Base-by-base conservation (phyloP, 2,797 vertebrate species). In the Meriones psammophilus region DNA sequence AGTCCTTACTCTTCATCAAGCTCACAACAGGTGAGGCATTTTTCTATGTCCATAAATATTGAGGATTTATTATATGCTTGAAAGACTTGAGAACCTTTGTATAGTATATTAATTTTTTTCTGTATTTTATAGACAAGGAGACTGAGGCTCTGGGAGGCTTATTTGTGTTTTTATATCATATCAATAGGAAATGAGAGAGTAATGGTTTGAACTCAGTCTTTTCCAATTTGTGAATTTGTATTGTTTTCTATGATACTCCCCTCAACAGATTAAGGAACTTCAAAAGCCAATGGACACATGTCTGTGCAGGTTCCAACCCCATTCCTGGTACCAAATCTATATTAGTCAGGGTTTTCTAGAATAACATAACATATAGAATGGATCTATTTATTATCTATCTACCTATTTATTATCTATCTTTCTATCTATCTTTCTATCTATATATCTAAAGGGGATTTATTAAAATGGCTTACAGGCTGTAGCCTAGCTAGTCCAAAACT, bases 1-100 rank as follows among this genome's bases (percentile, higher is more conserved):
- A 50, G 78, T 56, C 20, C 60, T 94, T 89, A 76, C 12, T 46
- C 73, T 86, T 62, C 85, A 78, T 96, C 86, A 94, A 71, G 69
- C 33, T 86, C 56, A 68, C 64, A 92, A 74, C 69, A 3, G 24
- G 60, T 91, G 62, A 95, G 60, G 26, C 33, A 88, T 39, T 93
- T 95, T 97, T 92, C 71, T 92, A 78, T 83, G 39, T 56, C 89
- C 80, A 90, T 95, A 90, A 93, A 94, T 95, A 91, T 71, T 36
- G 50, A 94, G 39, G 39, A 92, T 50, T 81, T 93, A 95, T 36
- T 95, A 76, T 80, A 56, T 83, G 50, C 36, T 81, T 90, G 92
- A 71, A 96, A 92, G n/a, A 9, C 36, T n/a, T 85, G 30, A 90
- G 89, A 77, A 92, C 71, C 36, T 91, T 71, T 9, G 36, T 64